These are phyloP conservation scores for Petrocephalus zakoni DNA, from an alignment of 2,113 vertebrate species.

Conservation along the genomic window DNA sequence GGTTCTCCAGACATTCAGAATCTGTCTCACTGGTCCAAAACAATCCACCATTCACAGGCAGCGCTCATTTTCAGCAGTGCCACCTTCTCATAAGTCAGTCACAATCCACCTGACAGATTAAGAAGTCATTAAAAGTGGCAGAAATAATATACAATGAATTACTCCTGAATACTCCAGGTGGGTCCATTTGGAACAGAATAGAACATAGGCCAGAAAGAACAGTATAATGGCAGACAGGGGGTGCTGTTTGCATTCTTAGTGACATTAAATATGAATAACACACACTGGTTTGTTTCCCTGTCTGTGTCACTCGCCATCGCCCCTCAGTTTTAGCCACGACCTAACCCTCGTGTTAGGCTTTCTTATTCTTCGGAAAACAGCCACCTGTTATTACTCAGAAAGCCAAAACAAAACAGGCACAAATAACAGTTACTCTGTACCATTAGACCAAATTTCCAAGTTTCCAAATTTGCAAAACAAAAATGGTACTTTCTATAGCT, in stretches of 20 bases:
- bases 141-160: not conserved
- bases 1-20: not conserved
- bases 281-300: not conserved
- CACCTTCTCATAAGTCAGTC: not conserved
- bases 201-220: not conserved
- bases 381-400: not conserved
- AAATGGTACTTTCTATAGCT: not conserved
- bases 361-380: not conserved
- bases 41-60: not conserved
- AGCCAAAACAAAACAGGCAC: not conserved
- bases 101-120: not conserved
- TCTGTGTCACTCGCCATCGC: not conserved
- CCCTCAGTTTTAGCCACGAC: not conserved
- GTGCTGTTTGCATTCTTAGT: not conserved
- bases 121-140: not conserved
- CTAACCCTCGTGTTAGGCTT: not conserved
- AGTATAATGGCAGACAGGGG: not conserved
- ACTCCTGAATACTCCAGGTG: not conserved
- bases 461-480: too few species aligned
- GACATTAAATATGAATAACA: not conserved
- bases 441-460: not conserved
- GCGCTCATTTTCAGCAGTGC: not conserved
- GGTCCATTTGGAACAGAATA: not conserved
- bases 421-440: not conserved
- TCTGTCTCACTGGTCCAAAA: not conserved